These are phyloP conservation scores for Sminthurides bifidus DNA, from an alignment of 1,140 invertebrate genomes.

Conservation along the genomic window DNA sequence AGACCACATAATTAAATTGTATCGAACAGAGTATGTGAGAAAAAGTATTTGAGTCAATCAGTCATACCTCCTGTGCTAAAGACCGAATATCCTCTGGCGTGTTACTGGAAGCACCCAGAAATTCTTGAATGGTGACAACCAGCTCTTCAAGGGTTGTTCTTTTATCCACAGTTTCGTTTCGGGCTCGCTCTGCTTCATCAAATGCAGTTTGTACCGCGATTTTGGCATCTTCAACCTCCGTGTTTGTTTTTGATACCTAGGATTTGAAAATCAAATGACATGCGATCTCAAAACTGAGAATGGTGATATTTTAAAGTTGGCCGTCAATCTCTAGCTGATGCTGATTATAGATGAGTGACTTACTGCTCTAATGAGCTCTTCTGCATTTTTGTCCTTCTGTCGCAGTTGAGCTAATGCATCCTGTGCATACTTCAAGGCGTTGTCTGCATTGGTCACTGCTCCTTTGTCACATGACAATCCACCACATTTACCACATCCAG, in stretches of 20 bases:
- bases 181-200: conserved; percentile 43
- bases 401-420: conserved; percentile 67
- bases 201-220: conserved; percentile 48
- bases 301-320: neutral
- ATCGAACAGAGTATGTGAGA: conserved; percentile 3
- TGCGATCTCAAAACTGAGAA: neutral
- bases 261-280: conserved; percentile 26
- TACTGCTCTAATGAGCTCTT: conserved; percentile 51
- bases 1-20: conserved; percentile 11
- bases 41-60: neutral
- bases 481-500: conserved; percentile 80
- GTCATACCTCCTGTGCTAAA: conserved; percentile 58
- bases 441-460: conserved; percentile 70
- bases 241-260: conserved; percentile 48
- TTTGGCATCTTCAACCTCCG: conserved; percentile 44
- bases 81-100: conserved; percentile 67
- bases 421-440: conserved; percentile 70
- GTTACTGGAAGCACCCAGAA: conserved; percentile 60
- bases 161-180: conserved; percentile 46
- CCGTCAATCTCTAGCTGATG: too few relatives aligned
- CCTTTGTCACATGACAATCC: conserved; percentile 79
- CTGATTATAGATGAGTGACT: too few relatives aligned
- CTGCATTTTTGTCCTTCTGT: conserved; percentile 64
- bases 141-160: conserved; percentile 44
- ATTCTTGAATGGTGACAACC: conserved; percentile 58